These are phyloP conservation scores for Actinernus sp. DNA, from an alignment of 92 coral and sea anemone genomes.

Conservation along the genomic window DNA sequence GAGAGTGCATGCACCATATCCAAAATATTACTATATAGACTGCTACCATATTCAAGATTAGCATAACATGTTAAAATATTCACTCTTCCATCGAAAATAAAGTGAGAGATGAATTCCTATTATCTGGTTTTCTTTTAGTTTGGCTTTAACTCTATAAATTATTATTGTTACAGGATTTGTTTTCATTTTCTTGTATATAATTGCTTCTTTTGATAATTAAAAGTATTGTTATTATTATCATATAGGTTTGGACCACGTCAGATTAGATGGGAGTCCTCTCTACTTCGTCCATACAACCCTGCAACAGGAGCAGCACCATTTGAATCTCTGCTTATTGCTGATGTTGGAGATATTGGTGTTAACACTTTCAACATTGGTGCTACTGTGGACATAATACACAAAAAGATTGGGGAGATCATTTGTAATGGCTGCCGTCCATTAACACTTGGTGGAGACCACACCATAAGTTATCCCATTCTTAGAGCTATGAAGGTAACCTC, in stretches of 20 bases:
- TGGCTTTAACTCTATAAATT: too few relatives aligned
- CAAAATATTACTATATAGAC: too few relatives aligned
- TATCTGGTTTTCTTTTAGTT: too few relatives aligned
- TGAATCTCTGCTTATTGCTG: slow-evolving; percentile 91
- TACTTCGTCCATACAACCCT: slow-evolving; percentile 84
- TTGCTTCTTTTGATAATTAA: too few relatives aligned
- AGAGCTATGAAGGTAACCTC: slow-evolving; percentile 81
- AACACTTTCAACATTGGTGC: slow-evolving; percentile 72
- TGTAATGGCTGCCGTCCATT: slow-evolving; percentile 80
- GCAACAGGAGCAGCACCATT: slow-evolving; percentile 92
- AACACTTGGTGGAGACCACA: slow-evolving; percentile 88
- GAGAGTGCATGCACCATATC: too few relatives aligned
- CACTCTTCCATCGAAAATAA: too few relatives aligned
- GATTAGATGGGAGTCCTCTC: slow-evolving; percentile 83
- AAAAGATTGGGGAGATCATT: slow-evolving; percentile 56
- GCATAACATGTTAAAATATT: too few relatives aligned
- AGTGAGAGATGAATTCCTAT: too few relatives aligned
- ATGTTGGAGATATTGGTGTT: slow-evolving; percentile 92
- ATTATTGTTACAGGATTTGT: too few relatives aligned
- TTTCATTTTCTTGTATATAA: too few relatives aligned
- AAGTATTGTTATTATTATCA: too few relatives aligned
- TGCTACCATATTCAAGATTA: too few relatives aligned
- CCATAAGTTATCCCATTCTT: slow-evolving; percentile 83
- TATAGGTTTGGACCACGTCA: slow-evolving; percentile 89
- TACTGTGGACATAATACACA: slow-evolving; percentile 62